phyloP scores from a whole-genome alignment of 2,888 invertebrate genomes.

The Eristalis arbustorum region DNA sequence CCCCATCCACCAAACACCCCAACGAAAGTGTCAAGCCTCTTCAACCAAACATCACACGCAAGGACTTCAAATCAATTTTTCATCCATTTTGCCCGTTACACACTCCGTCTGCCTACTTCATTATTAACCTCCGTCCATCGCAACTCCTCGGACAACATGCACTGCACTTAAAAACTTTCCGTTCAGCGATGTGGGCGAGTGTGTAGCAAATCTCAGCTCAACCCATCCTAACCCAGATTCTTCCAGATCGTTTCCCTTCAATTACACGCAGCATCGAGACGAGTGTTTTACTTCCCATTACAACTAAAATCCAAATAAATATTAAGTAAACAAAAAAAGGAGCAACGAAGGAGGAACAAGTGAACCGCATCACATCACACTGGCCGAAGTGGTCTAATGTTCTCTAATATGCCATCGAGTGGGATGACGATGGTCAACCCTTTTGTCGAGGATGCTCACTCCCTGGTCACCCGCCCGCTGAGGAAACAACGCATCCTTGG shows the following conservation, averaged over 20 bases:
- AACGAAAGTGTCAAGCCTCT: neutral
- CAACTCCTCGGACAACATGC: constrained; percentile 13
- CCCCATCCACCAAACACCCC: neutral
- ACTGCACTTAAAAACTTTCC: constrained; percentile 56
- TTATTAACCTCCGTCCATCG: constrained; percentile 31
- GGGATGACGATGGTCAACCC: constrained; percentile 54
- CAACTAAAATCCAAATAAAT: constrained; percentile 66
- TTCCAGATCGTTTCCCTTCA: constrained; percentile 69
- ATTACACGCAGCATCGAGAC: constrained; percentile 68
- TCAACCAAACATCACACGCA: neutral
- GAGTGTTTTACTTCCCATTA: constrained; percentile 71
- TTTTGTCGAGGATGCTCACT: constrained; percentile 36
- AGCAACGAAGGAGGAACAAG: constrained; percentile 29
- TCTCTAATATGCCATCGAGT: constrained; percentile 57
- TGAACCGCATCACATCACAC: constrained; percentile 52
- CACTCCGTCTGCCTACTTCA: neutral
- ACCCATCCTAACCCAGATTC: constrained; percentile 50
- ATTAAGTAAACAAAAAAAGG: constrained; percentile 52
- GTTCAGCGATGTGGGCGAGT: neutral
- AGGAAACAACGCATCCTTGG: constrained; percentile 14
- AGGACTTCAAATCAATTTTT: constrained; percentile 8
- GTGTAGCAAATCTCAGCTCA: constrained; percentile 9
- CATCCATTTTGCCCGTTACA: constrained; percentile 20
- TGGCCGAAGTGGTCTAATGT: constrained; percentile 60
- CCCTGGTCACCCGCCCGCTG: neutral